Evolutionary conservation across 2,797 vertebrate species (phyloP).

Genomic region (Bovichtus diacanthus): DNA sequence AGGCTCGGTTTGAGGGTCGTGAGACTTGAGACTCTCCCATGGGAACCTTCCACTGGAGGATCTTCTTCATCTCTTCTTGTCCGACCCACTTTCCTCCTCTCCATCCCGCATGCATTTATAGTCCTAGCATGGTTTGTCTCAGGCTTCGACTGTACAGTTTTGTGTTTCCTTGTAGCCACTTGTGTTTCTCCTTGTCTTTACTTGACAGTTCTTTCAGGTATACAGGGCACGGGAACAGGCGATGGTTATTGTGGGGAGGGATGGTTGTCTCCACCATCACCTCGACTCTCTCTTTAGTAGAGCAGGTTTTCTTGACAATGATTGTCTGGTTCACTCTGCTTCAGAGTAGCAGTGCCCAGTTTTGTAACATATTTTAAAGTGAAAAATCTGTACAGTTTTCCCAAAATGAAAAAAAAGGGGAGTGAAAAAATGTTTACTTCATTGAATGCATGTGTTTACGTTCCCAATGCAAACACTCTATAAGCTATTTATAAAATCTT

Average conservation of each 20-base stretch:
- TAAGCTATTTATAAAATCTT: slow-evolving; percentile 60
- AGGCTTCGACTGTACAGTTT: slow-evolving; percentile 77
- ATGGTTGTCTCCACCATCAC: slow-evolving; percentile 18
- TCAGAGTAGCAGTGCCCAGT: slow-evolving; percentile 42
- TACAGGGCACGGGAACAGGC: slow-evolving; percentile 4
- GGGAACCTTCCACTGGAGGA: slow-evolving; percentile 33
- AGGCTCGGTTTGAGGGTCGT: slow-evolving; percentile 19
- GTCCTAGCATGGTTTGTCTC: slow-evolving; percentile 81
- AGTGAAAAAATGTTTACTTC: slow-evolving; percentile 72
- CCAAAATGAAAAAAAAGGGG: slow-evolving; percentile 52
- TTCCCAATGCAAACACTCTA: slow-evolving; percentile 69
- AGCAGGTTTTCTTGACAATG: slow-evolving; percentile 51
- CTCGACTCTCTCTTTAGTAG: slow-evolving; percentile 19
- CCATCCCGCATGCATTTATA: slow-evolving; percentile 73
- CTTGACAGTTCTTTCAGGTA: slow-evolving; percentile 68
- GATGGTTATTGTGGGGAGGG: background rate
- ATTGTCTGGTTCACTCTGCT: slow-evolving; percentile 62
- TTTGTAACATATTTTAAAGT: slow-evolving; percentile 66
- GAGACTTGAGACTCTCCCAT: slow-evolving; percentile 9
- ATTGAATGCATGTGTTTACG: slow-evolving; percentile 74
- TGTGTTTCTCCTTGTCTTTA: slow-evolving; percentile 60
- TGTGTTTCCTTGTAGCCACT: slow-evolving; percentile 61
- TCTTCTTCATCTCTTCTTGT: slow-evolving; percentile 14
- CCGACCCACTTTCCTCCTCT: slow-evolving; percentile 17
- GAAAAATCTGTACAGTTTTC: slow-evolving; percentile 62